Base-by-base conservation (phyloP, 2,797 vertebrate species). In the Scarus forsteni region DNA sequence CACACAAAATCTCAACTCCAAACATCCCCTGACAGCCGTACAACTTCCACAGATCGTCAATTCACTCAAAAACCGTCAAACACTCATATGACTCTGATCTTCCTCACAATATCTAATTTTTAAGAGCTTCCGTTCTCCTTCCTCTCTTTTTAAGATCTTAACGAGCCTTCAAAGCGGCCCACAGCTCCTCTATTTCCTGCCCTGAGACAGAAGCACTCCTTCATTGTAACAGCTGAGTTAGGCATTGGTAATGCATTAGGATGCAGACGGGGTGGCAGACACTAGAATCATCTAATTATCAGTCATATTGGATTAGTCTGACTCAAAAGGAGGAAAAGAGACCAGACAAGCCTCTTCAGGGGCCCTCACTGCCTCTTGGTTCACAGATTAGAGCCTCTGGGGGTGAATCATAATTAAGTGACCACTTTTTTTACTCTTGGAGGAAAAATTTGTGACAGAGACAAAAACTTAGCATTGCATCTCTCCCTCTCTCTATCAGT, bases 221-320 rank as follows among this genome's bases (percentile, higher is more conserved):
- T 74, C 73, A 71, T 67, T 55, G 46, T 6, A 10, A 14, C 49
- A 56, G 14, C 45, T n/a, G 2, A 49, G 39, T 1, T 55, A 66
- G 74, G 74, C 80, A 68, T 46, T 60, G 73, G 54, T 73, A 39
- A 70, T 63, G 61, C 60, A 55, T 80, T 66, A 83, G 15, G 16
- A 52, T 3, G 7, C 73, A 84, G 84, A 83, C 84, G 60, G 59
- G 16, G 35, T 40, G 59, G 62, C 72, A 62, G 70, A 78, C 65
- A 27, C 66, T 63, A 8, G 3, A 56, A 7, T 76, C 18, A 83
- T 79, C 45, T 56, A 62, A 85, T 83, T 70, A 79, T 27, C 46
- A 46, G 75, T 38, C 54, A 53, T 74, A 79, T 73, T 85, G 66
- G 77, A 87, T 87, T 83, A 83, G 80, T 59, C 16, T 53, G 60